phyloP scores from a whole-genome alignment of 1,140 invertebrate species.

The Drosophila saltans region DNA sequence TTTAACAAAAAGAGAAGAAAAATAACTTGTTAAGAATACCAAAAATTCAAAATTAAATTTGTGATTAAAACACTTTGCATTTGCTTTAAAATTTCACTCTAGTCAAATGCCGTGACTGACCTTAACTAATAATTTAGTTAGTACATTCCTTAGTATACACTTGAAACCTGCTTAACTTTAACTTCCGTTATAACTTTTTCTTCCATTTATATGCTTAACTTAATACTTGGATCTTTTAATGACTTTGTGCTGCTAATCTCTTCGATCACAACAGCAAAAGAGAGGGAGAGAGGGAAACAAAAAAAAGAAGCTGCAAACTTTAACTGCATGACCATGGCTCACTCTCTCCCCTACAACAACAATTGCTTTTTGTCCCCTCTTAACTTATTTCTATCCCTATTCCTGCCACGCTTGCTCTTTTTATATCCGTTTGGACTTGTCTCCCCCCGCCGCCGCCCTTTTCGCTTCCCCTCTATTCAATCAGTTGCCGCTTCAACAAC shows the following conservation, averaged over 20 bases:
- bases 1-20: no score
- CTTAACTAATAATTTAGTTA: neutral
- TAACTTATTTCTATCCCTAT: no score
- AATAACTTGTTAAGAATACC: no score
- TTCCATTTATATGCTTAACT: neutral
- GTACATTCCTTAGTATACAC: neutral
- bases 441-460: neutral
- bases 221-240: slow-evolving; percentile 9
- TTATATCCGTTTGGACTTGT: neutral
- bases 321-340: neutral
- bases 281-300: no score
- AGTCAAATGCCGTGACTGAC: neutral
- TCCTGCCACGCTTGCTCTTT: no score
- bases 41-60: no score
- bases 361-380: no score
- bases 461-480: neutral
- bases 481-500: slow-evolving; percentile 5
- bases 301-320: slow-evolving; percentile 7
- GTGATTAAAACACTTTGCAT: no score
- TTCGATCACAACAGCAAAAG: neutral
- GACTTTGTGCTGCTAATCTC: slow-evolving; percentile 7
- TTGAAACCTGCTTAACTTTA: slow-evolving; percentile 2
- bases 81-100: no score
- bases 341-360: no score
- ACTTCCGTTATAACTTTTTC: neutral